A percentile compares a stretch with the other conserved stretches of the same genome.
Evolutionary conservation across 2,797 vertebrate species (phyloP).

Genomic region (Labroides dimidiatus): DNA sequence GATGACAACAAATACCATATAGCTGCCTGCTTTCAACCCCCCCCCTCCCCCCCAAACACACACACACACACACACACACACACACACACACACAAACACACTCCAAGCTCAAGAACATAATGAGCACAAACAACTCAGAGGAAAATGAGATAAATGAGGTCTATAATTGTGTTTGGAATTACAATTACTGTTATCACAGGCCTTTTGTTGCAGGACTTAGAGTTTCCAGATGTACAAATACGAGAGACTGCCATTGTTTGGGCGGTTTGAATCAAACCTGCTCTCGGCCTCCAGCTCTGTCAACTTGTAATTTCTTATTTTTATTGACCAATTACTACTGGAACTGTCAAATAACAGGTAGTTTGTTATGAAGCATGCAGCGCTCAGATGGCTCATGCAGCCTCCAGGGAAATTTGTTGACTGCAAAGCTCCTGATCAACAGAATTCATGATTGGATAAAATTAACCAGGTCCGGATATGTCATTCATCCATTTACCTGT

Average conservation of each 20-base stretch:
- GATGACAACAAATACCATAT: slow-evolving; percentile 39
- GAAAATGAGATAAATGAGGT: slow-evolving; percentile 70
- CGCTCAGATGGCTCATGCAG: slow-evolving; percentile 7
- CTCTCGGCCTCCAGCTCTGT: slow-evolving; percentile 36
- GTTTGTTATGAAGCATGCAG: background rate
- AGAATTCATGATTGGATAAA: background rate
- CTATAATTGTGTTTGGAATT: slow-evolving; percentile 74
- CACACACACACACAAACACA: no score
- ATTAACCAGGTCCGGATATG: no score
- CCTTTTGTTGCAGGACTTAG: slow-evolving; percentile 64
- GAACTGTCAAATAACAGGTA: slow-evolving; percentile 31
- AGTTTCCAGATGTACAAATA: slow-evolving; percentile 65
- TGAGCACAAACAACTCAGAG: slow-evolving; percentile 69
- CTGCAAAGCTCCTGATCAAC: background rate
- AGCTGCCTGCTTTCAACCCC: slow-evolving; percentile 60
- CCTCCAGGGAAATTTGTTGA: background rate
- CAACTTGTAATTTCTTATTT: slow-evolving; percentile 53
- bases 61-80: no score
- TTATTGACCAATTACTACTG: slow-evolving; percentile 49
- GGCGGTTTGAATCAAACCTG: slow-evolving; percentile 38
- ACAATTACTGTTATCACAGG: slow-evolving; percentile 69
- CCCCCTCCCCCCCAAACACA: slow-evolving; percentile 55
- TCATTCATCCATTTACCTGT: no score
- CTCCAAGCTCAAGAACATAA: slow-evolving; percentile 56
- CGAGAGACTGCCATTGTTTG: slow-evolving; percentile 56